Evolutionary conservation across 2,113 vertebrate species (phyloP).

Genomic region (Mustela nigripes): DNA sequence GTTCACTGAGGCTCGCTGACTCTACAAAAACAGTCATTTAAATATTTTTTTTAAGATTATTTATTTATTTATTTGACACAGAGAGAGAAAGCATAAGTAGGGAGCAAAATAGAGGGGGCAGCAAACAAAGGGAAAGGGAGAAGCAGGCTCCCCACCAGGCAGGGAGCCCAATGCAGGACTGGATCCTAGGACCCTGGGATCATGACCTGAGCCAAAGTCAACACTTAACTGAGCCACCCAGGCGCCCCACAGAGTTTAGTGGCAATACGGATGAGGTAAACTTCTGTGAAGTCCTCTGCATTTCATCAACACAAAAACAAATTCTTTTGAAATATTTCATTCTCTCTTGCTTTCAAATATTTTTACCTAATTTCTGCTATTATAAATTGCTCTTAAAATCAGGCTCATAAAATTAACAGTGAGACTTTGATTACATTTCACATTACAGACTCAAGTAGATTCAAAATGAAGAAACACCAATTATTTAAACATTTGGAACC

Average conservation of each 20-base stretch:
- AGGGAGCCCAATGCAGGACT: too few species aligned
- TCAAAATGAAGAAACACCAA: neutral
- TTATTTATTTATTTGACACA: too few species aligned
- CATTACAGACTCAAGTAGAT: neutral
- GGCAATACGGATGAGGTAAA: neutral
- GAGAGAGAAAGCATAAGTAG: too few species aligned
- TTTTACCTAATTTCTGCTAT: conserved; percentile 38
- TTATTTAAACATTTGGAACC: conserved; percentile 15
- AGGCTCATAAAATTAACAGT: conserved; percentile 46
- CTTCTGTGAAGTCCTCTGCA: neutral
- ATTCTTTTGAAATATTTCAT: conserved; percentile 50
- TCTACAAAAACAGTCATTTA: conserved; percentile 80
- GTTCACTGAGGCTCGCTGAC: conserved; percentile 85
- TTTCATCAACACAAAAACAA: conserved; percentile 36
- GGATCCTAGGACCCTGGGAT: too few species aligned
- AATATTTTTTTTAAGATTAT: neutral
- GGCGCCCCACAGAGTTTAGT: neutral
- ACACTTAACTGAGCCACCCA: too few species aligned
- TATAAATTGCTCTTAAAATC: conserved; percentile 55
- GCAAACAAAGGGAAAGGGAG: too few species aligned
- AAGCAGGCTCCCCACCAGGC: too few species aligned
- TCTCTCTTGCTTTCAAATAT: conserved; percentile 39
- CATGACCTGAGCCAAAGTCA: too few species aligned
- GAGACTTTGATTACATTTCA: conserved; percentile 49
- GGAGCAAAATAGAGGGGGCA: too few species aligned